Evolutionary conservation across 2,797 vertebrate genomes (phyloP).

Genomic region (Labroides dimidiatus): DNA sequence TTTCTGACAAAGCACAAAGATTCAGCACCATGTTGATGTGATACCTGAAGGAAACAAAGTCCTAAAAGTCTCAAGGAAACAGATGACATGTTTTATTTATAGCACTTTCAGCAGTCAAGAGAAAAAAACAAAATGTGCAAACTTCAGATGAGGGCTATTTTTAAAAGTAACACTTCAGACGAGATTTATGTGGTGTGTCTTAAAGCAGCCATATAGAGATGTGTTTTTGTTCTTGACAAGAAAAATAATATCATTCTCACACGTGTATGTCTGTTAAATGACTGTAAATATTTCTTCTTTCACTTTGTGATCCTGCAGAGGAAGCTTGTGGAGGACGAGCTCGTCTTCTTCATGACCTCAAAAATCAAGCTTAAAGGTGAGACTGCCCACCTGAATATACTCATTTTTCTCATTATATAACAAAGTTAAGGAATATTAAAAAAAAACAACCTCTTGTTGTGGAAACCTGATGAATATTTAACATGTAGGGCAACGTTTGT

Average conservation of each 20-base stretch:
- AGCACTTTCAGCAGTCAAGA: neutral
- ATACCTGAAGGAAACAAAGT: neutral
- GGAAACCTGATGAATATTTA: neutral
- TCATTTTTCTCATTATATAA: neutral
- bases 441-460: neutral
- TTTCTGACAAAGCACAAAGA: no score
- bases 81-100: neutral
- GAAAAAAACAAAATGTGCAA: neutral
- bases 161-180: neutral
- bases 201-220: neutral
- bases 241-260: neutral
- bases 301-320: neutral
- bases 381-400: neutral
- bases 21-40: no score
- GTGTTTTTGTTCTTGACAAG: slow-evolving; percentile 6
- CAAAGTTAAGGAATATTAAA: no score
- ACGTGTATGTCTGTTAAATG: neutral
- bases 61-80: no score
- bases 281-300: neutral
- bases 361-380: slow-evolving; percentile 7
- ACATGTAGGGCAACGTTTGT: neutral
- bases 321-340: slow-evolving; percentile 11
- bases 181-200: neutral
- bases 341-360: slow-evolving; percentile 5
- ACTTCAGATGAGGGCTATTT: neutral